Percentiles rank a stretch among this genome's conserved stretches.
These are phyloP conservation scores for Cabera pusaria DNA, from an alignment of 2,888 invertebrate genomes.

Conservation along the genomic window DNA sequence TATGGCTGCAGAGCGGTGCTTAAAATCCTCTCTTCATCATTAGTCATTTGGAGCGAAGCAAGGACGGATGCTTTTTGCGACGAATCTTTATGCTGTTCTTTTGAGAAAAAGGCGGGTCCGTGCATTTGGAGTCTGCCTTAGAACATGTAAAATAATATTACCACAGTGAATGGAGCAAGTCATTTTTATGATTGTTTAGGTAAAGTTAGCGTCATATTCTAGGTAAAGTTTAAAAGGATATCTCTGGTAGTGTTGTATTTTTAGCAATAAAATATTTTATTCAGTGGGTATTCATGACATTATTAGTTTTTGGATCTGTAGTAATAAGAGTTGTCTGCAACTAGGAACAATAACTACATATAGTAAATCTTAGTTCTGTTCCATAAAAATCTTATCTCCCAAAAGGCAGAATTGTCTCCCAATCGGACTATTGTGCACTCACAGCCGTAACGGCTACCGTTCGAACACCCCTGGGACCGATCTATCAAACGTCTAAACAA, in stretches of 20 bases:
- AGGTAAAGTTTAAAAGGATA: too few relatives aligned
- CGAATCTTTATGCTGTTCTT: neutral
- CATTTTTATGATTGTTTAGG: too few relatives aligned
- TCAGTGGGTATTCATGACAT: too few relatives aligned
- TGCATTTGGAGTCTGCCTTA: neutral
- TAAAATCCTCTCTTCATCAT: slow-evolving; percentile 15
- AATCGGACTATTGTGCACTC: slow-evolving; percentile 44
- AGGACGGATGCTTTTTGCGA: slow-evolving; percentile 4
- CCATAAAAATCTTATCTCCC: slow-evolving; percentile 31
- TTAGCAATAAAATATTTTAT: too few relatives aligned
- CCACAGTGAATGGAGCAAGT: too few relatives aligned
- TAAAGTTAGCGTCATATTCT: too few relatives aligned
- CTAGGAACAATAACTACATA: too few relatives aligned
- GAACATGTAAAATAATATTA: too few relatives aligned
- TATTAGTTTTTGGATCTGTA: too few relatives aligned
- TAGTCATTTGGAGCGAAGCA: slow-evolving; percentile 11
- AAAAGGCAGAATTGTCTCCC: slow-evolving; percentile 45
- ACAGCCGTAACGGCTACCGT: slow-evolving; percentile 55
- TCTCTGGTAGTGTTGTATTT: too few relatives aligned
- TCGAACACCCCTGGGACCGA: slow-evolving; percentile 63
- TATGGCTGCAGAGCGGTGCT: slow-evolving; percentile 5
- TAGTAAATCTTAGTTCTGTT: too few relatives aligned
- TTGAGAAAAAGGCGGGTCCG: neutral
- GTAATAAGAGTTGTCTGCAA: too few relatives aligned
- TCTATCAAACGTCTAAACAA: slow-evolving; percentile 72